These are phyloP conservation scores for Ypsolopha sequella DNA, from an alignment of 2,888 invertebrate species.

Conservation along the genomic window DNA sequence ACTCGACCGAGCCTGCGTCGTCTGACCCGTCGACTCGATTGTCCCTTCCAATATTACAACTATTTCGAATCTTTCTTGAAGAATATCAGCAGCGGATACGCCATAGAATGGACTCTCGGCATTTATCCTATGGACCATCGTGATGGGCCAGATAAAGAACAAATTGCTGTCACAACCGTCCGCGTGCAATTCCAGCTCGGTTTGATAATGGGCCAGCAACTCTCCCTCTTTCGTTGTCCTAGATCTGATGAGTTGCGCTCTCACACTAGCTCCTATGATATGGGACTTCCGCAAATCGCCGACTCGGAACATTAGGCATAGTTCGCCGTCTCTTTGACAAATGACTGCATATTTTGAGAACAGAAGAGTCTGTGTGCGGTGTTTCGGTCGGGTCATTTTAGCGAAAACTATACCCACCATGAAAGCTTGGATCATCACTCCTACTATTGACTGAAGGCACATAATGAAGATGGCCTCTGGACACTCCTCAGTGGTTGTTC, in stretches of 20 bases:
- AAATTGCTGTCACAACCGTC: constrained; percentile 86
- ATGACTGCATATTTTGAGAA: constrained; percentile 89
- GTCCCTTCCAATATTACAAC: constrained; percentile 87
- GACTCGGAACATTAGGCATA: constrained; percentile 89
- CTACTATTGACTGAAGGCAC: constrained; percentile 90
- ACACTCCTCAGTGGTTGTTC: constrained; percentile 89
- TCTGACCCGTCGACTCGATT: constrained; percentile 84
- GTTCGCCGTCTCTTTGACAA: constrained; percentile 84
- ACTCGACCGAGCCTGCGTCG: constrained; percentile 81
- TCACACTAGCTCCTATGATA: constrained; percentile 88
- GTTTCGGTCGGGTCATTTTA: constrained; percentile 92
- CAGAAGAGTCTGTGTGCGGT: constrained; percentile 89
- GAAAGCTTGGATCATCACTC: constrained; percentile 84
- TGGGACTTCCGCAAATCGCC: constrained; percentile 93
- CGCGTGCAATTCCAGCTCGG: constrained; percentile 76
- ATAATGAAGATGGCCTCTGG: constrained; percentile 91
- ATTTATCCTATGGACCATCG: constrained; percentile 89
- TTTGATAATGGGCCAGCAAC: constrained; percentile 83
- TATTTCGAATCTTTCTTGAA: constrained; percentile 84
- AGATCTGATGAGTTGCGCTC: constrained; percentile 86
- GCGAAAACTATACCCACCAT: constrained; percentile 91
- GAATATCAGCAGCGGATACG: constrained; percentile 85
- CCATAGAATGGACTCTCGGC: constrained; percentile 86
- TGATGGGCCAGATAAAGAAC: constrained; percentile 95
- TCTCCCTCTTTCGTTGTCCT: constrained; percentile 91